A percentile compares a stretch with the other conserved stretches of the same genome.
phyloP scores from a whole-genome alignment of 2,888 invertebrate genomes.

The Ophion ellenae region DNA sequence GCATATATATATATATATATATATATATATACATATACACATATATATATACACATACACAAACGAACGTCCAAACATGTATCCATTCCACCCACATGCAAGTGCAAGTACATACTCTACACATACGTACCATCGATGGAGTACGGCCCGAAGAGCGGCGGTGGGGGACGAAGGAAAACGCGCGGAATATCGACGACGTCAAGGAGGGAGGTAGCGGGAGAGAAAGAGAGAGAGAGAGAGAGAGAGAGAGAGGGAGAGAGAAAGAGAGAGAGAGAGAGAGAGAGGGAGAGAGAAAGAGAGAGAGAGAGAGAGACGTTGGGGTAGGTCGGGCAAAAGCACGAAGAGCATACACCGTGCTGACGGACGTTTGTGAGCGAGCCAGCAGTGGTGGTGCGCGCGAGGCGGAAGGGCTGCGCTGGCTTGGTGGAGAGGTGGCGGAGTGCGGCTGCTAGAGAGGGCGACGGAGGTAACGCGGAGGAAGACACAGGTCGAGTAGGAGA shows the following conservation, averaged over 20 bases:
- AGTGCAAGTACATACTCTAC: conserved; percentile 1
- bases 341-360: conserved; percentile 66
- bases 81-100: neutral
- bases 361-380: conserved; percentile 67
- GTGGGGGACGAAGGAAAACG: conserved; percentile 60
- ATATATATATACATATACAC: neutral
- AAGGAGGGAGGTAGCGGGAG: conserved; percentile 25
- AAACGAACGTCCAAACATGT: neutral
- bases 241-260: conserved; percentile 59
- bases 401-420: neutral
- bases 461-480: conserved; percentile 50
- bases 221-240: conserved; percentile 44
- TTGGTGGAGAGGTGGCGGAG: conserved; percentile 6
- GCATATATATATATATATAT: neutral
- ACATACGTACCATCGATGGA: conserved; percentile 35
- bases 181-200: conserved; percentile 40
- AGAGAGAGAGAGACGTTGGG: conserved; percentile 74
- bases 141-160: neutral
- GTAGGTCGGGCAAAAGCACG: conserved; percentile 82
- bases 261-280: conserved; percentile 61
- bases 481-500: conserved; percentile 45
- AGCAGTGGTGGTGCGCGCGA: conserved; percentile 48
- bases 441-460: conserved; percentile 48
- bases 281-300: conserved; percentile 45
- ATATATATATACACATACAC: neutral